Conservation (phyloP, 37 sponge, comb jelly and placozoan genomes). For the Dysidea cf. avara region DNA sequence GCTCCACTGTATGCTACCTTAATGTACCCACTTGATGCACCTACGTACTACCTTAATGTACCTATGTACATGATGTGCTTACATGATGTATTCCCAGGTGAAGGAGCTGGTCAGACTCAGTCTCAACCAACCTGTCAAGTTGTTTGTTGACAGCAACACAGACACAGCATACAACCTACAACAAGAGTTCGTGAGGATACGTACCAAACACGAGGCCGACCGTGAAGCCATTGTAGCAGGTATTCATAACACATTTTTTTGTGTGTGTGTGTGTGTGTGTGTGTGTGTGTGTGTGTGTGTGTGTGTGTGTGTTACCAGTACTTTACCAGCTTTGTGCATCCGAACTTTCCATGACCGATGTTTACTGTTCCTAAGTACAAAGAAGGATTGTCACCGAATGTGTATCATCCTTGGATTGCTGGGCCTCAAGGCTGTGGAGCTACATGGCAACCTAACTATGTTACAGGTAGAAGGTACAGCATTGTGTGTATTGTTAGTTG, state of each 20-base stretch:
- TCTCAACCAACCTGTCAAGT: slow-evolving; percentile 85
- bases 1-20: background rate
- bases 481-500: background rate
- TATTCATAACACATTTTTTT: slow-evolving; percentile 7
- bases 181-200: slow-evolving; percentile 95
- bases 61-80: too few species aligned
- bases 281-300: background rate
- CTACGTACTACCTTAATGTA: too few species aligned
- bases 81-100: slow-evolving; percentile 65
- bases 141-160: slow-evolving; percentile 96
- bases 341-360: slow-evolving; percentile 89
- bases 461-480: slow-evolving; percentile 65
- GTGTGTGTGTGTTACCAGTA: slow-evolving; percentile 4
- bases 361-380: slow-evolving; percentile 89
- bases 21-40: background rate
- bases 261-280: background rate
- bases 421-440: slow-evolving; percentile 81
- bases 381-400: slow-evolving; percentile 82
- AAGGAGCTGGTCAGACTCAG: slow-evolving; percentile 88
- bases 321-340: slow-evolving; percentile 75
- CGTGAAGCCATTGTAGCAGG: slow-evolving; percentile 83
- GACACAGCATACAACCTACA: slow-evolving; percentile 89
- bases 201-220: slow-evolving; percentile 65
- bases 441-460: slow-evolving; percentile 93
- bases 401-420: slow-evolving; percentile 85